These are phyloP conservation scores for Heliothis subflexa DNA, from an alignment of 1,140 invertebrate genomes.

Conservation along the genomic window DNA sequence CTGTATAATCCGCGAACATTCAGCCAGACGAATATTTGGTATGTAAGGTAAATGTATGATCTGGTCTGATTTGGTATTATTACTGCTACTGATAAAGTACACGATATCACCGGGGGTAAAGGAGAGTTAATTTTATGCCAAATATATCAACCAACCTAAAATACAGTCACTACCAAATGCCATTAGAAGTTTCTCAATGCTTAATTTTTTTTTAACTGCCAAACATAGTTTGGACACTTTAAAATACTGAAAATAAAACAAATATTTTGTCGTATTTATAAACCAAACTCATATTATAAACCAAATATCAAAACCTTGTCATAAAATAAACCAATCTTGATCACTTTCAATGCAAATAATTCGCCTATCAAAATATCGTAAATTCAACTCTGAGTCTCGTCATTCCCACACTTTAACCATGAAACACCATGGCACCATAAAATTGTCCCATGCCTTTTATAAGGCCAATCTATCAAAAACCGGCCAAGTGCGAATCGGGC, in stretches of 20 bases:
- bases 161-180: too few species aligned
- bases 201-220: too few species aligned
- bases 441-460: conserved; percentile 35
- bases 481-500: too few species aligned
- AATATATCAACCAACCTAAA: too few species aligned
- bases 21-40: conserved; percentile 27
- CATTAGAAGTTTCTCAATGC: too few species aligned
- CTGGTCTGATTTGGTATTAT: conserved; percentile 8
- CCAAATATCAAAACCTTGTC: not conserved
- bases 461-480: conserved; percentile 41
- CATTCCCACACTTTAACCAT: conserved; percentile 35
- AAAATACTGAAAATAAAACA: not conserved
- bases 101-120: not conserved
- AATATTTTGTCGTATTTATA: not conserved
- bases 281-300: too few species aligned
- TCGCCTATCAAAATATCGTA: conserved; percentile 34
- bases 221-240: too few species aligned
- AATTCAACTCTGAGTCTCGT: not conserved
- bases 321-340: conserved; percentile 1
- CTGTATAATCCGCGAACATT: conserved; percentile 33
- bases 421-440: conserved; percentile 2
- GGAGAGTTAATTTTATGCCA: too few species aligned
- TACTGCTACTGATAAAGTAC: not conserved
- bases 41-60: conserved; percentile 44
- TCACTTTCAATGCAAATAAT: conserved; percentile 26